A percentile compares a stretch with the other conserved stretches of the same genome.
Evolutionary conservation across 2,888 invertebrate genomes (phyloP).

Genomic region (Meta bourneti): DNA sequence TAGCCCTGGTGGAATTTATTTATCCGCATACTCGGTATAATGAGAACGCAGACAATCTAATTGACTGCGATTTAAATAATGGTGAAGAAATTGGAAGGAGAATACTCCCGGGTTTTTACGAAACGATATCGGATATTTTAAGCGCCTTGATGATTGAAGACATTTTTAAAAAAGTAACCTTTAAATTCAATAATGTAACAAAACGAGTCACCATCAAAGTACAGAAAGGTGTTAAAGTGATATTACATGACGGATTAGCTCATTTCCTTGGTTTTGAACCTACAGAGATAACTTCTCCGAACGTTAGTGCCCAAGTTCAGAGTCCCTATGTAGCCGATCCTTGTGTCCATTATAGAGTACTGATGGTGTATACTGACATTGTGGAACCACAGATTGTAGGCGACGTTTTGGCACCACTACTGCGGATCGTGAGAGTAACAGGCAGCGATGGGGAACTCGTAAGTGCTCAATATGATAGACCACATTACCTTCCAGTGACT

Average conservation of each 20-base stretch:
- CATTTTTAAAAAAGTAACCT: neutral
- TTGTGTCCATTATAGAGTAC: neutral
- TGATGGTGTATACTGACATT: slow-evolving; percentile 78
- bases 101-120: slow-evolving; percentile 53
- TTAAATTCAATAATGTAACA: slow-evolving; percentile 6
- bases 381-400: too few relatives aligned
- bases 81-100: neutral
- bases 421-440: slow-evolving; percentile 78
- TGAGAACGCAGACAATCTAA: slow-evolving; percentile 11
- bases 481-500: too few relatives aligned
- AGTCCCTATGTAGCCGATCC: slow-evolving; percentile 39
- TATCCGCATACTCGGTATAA: slow-evolving; percentile 47
- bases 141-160: slow-evolving; percentile 4
- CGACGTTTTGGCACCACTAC: too few relatives aligned
- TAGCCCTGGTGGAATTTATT: slow-evolving; percentile 30
- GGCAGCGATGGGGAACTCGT: slow-evolving; percentile 28
- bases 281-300: neutral
- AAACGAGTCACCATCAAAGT: neutral
- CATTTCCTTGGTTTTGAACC: slow-evolving; percentile 8
- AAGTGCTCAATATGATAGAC: too few relatives aligned
- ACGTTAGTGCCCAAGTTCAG: too few relatives aligned
- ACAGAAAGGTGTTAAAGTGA: too few relatives aligned
- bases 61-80: neutral
- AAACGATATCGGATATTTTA: slow-evolving; percentile 31
- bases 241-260: neutral